Evolutionary conservation across 2,888 invertebrate genomes (phyloP), one percentile per base, ranked within the genome.

Genomic region (Andrena marginata): DNA sequence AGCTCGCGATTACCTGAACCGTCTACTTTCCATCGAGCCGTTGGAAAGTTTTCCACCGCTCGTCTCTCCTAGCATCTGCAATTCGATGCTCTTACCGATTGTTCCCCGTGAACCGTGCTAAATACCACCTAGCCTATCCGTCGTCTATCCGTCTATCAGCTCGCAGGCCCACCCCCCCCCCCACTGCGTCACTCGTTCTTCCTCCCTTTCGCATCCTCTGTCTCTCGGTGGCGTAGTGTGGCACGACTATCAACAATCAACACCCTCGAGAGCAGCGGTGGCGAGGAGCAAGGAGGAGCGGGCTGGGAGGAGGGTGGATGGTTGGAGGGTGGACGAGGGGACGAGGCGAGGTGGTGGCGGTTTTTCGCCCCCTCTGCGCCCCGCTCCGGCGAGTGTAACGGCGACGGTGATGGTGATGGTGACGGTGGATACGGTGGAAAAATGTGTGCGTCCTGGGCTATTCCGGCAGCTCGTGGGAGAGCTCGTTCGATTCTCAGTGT

Each of bases 401-500:
- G 42, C 69, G 69, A 70, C 29, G 65, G 56, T 54, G 65, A 67
- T 73, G 77, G 79, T 69, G 71, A 73, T 42, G 81, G 63, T 64
- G 80, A 51, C 67, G 73, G 51, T 65, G 82, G 87, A 87, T 85
- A 86, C 84, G 85, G 49, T 63, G 80, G 82, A 90, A 90, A 90
- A 89, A 89, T 90, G 90, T 91, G 91, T 91, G 91, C 89, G 90
- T 56, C 88, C 85, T 84, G 88, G 83, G 91, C 90, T 91, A 92
- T 92, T 91, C 90, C 89, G 86, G 87, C 87, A 82, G 89, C 87
- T 89, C 87, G 90, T 89, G 89, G 90, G 90, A 90, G 90, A 90
- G 92, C 94, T 93, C 92, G 94, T 94, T 94, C 94, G 94, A 94
- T 94, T 94, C 94, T 94, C 94, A 93, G 93, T 93, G 94, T 94